Evolutionary conservation across 1,140 invertebrate genomes (phyloP), one percentile per base, ranked within the genome.

Genomic region (Scaptomyza montana): DNA sequence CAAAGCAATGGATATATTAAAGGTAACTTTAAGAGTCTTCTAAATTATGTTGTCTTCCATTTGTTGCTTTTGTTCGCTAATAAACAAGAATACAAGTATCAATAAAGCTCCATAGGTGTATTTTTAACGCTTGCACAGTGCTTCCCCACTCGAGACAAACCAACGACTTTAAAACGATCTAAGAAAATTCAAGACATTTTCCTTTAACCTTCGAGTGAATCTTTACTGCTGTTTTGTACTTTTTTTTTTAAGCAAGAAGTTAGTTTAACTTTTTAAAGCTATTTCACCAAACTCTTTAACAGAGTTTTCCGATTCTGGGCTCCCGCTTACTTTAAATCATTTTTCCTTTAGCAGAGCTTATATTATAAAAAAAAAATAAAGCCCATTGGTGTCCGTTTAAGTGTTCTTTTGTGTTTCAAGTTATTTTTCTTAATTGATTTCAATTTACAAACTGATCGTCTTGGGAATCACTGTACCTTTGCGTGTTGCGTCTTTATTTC

Each of bases 401-500:
- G 6, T 30, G 28, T 33, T 33, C 30, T 33, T 4, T 33, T 33
- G 30, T 33, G 30, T 5, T 33, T 33, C 5, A 6, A 5, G 30
- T 5, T 33, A 33, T 36, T 36, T 8, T 9, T 9, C 33, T 19
- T 43, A 43, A 43, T 43, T 43, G 12, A 2, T 5, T 43, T 43
- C 10, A 28, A 6, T n/a, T 70, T 45, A 36, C 6, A 5, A 55
- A n/a, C 12, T 51, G 10, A 16, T 19, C 16, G 28, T 59, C 19
- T 72, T 78, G 79, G 59, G 45, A 21, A 51, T 63, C 78, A 77
- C 69, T 81, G 69, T 65, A 45, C 25, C 30, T 19, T 46, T 16
- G 74, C 46, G 68, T 81, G 47, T 28, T 74, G 70, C 59, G 74
- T 81, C 45, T 70, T 82, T 77, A 55, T 74, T 81, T 63, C 21